A percentile compares a stretch with the other conserved stretches of the same genome.
Evolutionary conservation across 1,140 invertebrate genomes (phyloP).

Genomic region (Chironomus striatipennis): DNA sequence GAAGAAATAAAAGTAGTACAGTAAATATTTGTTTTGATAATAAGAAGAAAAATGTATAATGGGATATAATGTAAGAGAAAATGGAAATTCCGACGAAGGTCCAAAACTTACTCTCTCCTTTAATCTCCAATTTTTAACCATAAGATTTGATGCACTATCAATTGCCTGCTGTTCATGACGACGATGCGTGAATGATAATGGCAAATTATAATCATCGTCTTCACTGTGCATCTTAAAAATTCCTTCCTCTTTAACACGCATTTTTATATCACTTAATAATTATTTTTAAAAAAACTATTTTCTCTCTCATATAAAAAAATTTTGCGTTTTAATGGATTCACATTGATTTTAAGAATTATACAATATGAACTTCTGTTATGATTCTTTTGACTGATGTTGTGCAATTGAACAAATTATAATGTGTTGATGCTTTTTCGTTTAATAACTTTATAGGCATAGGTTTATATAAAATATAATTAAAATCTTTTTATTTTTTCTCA

Average conservation of each 20-base stretch:
- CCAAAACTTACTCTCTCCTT: slow-evolving; percentile 67
- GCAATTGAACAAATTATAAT: too few relatives aligned
- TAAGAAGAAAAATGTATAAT: too few relatives aligned
- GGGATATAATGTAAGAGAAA: too few relatives aligned
- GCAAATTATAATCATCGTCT: slow-evolving; percentile 50
- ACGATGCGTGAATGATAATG: slow-evolving; percentile 56
- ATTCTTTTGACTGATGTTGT: too few relatives aligned
- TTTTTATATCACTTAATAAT: not conserved
- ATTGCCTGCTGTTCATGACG: slow-evolving; percentile 64
- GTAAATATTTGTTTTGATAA: too few relatives aligned
- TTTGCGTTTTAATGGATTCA: not conserved
- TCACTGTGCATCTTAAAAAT: slow-evolving; percentile 12
- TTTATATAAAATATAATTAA: too few relatives aligned
- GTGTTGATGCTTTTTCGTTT: too few relatives aligned
- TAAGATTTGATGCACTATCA: slow-evolving; percentile 54
- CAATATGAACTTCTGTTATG: too few relatives aligned
- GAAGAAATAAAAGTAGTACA: not conserved
- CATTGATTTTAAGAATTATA: not conserved
- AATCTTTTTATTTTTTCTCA: too few relatives aligned
- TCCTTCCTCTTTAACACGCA: slow-evolving; percentile 1
- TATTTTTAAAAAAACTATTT: not conserved
- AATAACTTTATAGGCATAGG: too few relatives aligned
- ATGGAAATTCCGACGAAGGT: too few relatives aligned
- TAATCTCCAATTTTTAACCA: slow-evolving; percentile 78
- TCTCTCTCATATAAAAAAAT: not conserved